These are phyloP conservation scores for Lepidocolaptes lacrymiger DNA, from an alignment of 2,797 vertebrate species.

Conservation along the genomic window DNA sequence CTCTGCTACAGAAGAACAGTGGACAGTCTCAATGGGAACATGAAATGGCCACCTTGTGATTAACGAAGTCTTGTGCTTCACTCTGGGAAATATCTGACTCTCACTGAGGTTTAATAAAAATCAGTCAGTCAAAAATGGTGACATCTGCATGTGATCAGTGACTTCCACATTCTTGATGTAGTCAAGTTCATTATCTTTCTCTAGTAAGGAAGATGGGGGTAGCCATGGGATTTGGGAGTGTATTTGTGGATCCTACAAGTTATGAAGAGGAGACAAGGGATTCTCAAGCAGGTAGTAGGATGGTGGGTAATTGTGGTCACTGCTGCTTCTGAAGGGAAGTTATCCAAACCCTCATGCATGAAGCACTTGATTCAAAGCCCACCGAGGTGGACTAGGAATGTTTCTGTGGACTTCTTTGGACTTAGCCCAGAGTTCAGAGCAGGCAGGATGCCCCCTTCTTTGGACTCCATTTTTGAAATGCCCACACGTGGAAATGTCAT, in stretches of 20 bases:
- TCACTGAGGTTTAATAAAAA: slow-evolving; percentile 24
- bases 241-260: neutral
- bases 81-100: neutral
- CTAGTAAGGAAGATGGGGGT: neutral
- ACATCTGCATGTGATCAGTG: neutral
- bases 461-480: neutral
- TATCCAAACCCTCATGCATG: neutral
- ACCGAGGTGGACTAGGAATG: neutral
- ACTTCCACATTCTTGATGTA: neutral
- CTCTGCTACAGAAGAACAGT: neutral
- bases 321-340: neutral
- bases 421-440: neutral
- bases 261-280: neutral
- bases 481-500: neutral
- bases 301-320: neutral
- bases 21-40: neutral
- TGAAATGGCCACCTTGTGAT: neutral
- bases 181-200: neutral
- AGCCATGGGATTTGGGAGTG: neutral
- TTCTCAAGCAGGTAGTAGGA: neutral
- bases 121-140: neutral
- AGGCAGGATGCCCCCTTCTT: neutral
- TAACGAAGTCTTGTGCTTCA: neutral
- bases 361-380: neutral
- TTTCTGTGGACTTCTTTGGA: neutral